phyloP scores from a whole-genome alignment of 2,113 vertebrate genomes.

The Mobula birostris region DNA sequence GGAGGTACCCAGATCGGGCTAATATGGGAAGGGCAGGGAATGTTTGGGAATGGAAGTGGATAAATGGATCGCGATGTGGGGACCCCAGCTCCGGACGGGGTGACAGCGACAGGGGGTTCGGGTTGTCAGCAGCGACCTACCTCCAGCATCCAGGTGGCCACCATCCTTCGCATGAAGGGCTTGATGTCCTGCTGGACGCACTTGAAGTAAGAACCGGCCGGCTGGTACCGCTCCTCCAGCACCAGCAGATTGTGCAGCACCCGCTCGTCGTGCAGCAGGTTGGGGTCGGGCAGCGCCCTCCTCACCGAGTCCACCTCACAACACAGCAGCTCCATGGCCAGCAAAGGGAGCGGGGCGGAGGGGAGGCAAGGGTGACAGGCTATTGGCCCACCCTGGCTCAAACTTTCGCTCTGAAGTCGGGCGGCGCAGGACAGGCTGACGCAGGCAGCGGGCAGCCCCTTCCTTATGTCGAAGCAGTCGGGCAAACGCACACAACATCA shows the following conservation, averaged over 20 bases:
- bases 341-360: background rate
- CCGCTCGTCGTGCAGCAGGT: constrained; percentile 77
- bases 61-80: no score
- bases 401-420: background rate
- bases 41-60: no score
- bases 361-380: background rate
- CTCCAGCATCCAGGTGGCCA: constrained; percentile 95
- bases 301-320: constrained; percentile 72
- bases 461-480: background rate
- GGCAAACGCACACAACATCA: background rate
- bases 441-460: constrained; percentile 1
- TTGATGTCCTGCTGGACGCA: constrained; percentile 86
- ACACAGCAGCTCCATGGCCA: constrained; percentile 81
- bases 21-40: no score
- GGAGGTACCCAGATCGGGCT: no score
- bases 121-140: constrained; percentile 47
- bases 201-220: constrained; percentile 82
- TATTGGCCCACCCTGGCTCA: background rate
- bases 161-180: constrained; percentile 85
- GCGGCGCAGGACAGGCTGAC: background rate
- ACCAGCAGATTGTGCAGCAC: constrained; percentile 81
- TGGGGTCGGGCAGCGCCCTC: constrained; percentile 74
- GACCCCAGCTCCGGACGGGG: no score
- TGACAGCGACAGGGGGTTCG: no score
- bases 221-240: constrained; percentile 81